phyloP scores from a whole-genome alignment of 2,797 vertebrate genomes.

The Mastacembelus armatus region DNA sequence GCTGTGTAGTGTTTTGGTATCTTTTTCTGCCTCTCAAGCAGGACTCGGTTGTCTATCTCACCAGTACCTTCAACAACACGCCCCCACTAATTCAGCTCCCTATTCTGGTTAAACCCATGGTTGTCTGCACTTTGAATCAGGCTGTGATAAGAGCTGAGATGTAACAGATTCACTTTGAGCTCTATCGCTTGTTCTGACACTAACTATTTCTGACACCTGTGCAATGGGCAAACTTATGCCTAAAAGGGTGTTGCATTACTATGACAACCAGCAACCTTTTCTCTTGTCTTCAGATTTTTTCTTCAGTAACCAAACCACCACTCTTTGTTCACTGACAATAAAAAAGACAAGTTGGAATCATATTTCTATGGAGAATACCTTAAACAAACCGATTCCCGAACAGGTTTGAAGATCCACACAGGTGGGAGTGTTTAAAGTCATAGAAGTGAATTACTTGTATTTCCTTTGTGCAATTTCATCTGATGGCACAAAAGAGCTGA shows the following conservation, averaged over 20 bases:
- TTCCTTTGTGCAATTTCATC: conserved; percentile 61
- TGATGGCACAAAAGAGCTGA: conserved; percentile 59
- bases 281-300: no score
- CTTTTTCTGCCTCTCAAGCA: neutral
- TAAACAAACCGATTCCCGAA: conserved; percentile 29
- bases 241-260: no score
- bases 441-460: conserved; percentile 46
- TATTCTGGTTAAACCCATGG: no score
- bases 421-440: conserved; percentile 54
- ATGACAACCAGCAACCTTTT: no score
- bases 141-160: no score
- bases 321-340: conserved; percentile 17
- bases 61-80: no score
- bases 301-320: neutral
- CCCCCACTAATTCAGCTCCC: no score
- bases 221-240: no score
- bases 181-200: neutral
- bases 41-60: no score
- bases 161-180: neutral
- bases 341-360: conserved; percentile 39
- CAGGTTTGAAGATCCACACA: conserved; percentile 39
- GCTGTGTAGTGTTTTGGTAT: neutral
- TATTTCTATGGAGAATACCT: conserved; percentile 28
- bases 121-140: no score
- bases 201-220: neutral